Conservation (phyloP, 2,113 vertebrate species). For the Cricetomys ansorgei region DNA sequence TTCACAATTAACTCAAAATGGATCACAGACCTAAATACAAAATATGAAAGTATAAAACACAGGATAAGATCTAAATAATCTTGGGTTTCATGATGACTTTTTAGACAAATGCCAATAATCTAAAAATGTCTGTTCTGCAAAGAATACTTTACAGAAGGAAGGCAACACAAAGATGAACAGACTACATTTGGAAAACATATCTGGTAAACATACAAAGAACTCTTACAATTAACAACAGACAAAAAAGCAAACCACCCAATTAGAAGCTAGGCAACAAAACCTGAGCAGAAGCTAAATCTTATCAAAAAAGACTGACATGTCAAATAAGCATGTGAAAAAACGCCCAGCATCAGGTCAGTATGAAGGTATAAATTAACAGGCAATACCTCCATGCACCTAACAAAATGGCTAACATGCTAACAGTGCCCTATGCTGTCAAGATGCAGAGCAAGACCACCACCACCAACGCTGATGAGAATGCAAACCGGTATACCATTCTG, state of each 20-base stretch:
- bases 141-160: constrained; percentile 4
- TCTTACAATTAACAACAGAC: constrained; percentile 1
- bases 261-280: background rate
- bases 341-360: background rate
- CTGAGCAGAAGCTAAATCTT: constrained; percentile 22
- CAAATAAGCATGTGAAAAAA: constrained; percentile 11
- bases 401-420: background rate
- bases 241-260: constrained; percentile 23
- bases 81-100: constrained; percentile 14
- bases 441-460: background rate
- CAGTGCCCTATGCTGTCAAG: background rate
- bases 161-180: background rate
- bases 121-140: background rate
- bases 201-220: constrained; percentile 7
- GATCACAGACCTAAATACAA: constrained; percentile 10
- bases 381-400: background rate
- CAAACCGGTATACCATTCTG: background rate
- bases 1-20: background rate
- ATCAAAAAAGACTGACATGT: background rate
- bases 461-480: background rate
- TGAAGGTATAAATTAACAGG: background rate
- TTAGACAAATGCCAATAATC: constrained; percentile 35
- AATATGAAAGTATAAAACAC: constrained; percentile 23
- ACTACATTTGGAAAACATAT: constrained; percentile 7
- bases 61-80: background rate